These are phyloP conservation scores for Itoplectis maculator DNA, from an alignment of 2,888 invertebrate species.

Conservation along the genomic window DNA sequence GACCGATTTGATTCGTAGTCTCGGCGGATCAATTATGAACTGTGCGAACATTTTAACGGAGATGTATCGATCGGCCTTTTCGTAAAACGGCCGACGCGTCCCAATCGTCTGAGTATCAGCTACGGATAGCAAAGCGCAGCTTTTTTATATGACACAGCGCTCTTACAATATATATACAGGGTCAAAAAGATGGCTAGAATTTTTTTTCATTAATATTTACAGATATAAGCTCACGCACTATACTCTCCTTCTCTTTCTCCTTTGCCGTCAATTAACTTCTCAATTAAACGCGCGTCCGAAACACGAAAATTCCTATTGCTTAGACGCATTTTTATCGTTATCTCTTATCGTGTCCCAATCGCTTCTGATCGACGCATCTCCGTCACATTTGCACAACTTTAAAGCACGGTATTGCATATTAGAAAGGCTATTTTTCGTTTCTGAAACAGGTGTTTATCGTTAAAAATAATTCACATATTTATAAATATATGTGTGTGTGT, in stretches of 20 bases:
- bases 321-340: too few relatives aligned
- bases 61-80: constrained; percentile 45
- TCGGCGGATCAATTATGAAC: constrained; percentile 18
- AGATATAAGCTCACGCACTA: constrained; percentile 60
- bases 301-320: constrained; percentile 14
- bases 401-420: constrained; percentile 61
- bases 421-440: constrained; percentile 37
- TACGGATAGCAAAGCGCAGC: constrained; percentile 62
- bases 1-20: constrained; percentile 33
- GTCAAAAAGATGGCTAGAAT: constrained; percentile 68
- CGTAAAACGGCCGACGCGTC: constrained; percentile 58
- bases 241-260: constrained; percentile 30
- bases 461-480: constrained; percentile 59
- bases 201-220: constrained; percentile 64
- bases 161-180: constrained; percentile 65
- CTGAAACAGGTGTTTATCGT: constrained; percentile 41
- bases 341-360: constrained; percentile 23
- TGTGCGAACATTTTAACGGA: constrained; percentile 35
- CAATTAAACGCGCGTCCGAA: constrained; percentile 9
- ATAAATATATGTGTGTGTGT: constrained; percentile 64
- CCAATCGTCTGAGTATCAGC: constrained; percentile 52
- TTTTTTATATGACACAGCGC: constrained; percentile 56
- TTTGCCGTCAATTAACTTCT: constrained; percentile 7
- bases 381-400: constrained; percentile 52
- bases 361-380: constrained; percentile 44